A percentile compares a stretch with the other conserved stretches of the same genome.
phyloP scores from a whole-genome alignment of 2,797 vertebrate genomes.

The Cossypha heuglini region DNA sequence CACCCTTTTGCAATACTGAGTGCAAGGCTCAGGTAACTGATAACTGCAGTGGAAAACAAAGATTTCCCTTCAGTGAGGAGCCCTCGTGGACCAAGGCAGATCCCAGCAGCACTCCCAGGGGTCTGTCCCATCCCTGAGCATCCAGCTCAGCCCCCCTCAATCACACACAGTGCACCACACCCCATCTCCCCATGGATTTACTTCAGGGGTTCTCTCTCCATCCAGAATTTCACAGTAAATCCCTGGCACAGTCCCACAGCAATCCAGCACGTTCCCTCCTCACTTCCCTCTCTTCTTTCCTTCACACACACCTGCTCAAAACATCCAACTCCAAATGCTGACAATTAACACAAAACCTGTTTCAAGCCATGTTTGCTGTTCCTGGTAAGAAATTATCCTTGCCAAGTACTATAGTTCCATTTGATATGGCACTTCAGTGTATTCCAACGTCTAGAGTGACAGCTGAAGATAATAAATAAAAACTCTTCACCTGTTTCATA shows the following conservation, averaged over 20 bases:
- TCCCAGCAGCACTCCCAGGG: neutral
- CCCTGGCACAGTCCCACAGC: neutral
- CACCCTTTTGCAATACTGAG: neutral
- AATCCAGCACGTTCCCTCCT: neutral
- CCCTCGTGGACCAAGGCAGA: rapidly evolving
- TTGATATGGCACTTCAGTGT: neutral
- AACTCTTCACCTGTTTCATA: neutral
- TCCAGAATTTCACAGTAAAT: neutral
- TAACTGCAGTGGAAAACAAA: neutral
- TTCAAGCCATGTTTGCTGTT: neutral
- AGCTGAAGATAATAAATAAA: neutral
- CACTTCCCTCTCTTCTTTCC: neutral
- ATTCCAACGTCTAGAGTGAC: neutral
- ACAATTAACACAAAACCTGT: neutral
- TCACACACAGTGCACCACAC: neutral
- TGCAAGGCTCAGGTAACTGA: neutral
- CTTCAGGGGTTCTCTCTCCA: neutral
- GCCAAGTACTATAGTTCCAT: neutral
- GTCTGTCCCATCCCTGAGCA: neutral
- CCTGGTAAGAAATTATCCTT: neutral
- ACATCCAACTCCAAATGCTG: neutral
- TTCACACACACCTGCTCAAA: neutral
- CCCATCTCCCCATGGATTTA: neutral
- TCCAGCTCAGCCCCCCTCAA: rapidly evolving
- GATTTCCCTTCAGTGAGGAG: neutral